phyloP scores from a whole-genome alignment of 1,140 invertebrate species.

The Potamilus streckersoni region DNA sequence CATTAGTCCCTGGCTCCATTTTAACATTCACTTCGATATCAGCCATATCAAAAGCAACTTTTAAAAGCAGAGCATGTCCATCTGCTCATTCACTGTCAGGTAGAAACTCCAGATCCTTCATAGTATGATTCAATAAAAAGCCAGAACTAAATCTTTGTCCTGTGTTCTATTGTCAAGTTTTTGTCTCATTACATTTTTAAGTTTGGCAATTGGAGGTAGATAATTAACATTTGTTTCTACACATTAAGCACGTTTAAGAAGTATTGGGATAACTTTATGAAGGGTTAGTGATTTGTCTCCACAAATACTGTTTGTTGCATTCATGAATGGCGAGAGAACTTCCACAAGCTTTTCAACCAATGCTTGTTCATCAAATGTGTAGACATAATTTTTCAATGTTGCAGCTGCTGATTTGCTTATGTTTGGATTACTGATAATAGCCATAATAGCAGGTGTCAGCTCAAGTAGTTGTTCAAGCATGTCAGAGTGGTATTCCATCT shows the following conservation, averaged over 20 bases:
- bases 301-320: too few relatives aligned
- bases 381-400: conserved; percentile 8
- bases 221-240: too few relatives aligned
- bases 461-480: conserved; percentile 19
- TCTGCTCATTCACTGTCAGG: neutral
- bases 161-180: too few relatives aligned
- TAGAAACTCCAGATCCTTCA: too few relatives aligned
- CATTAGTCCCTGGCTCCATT: neutral
- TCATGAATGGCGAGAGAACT: neutral
- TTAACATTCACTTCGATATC: conserved; percentile 6
- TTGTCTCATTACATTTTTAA: too few relatives aligned
- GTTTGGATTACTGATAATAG: conserved; percentile 15
- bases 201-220: too few relatives aligned
- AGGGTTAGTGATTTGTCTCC: too few relatives aligned
- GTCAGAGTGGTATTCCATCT: conserved; percentile 12
- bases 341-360: conserved; percentile 13
- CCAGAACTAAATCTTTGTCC: too few relatives aligned
- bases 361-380: conserved; percentile 24
- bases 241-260: too few relatives aligned
- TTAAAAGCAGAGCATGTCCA: neutral
- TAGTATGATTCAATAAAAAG: too few relatives aligned
- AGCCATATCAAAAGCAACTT: conserved; percentile 3
- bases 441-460: conserved; percentile 23
- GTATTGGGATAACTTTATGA: too few relatives aligned
- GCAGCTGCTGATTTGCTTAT: conserved; percentile 9